Base-by-base conservation (phyloP, 1,140 invertebrate genomes). In the Leptinotarsa undecemlineata region DNA sequence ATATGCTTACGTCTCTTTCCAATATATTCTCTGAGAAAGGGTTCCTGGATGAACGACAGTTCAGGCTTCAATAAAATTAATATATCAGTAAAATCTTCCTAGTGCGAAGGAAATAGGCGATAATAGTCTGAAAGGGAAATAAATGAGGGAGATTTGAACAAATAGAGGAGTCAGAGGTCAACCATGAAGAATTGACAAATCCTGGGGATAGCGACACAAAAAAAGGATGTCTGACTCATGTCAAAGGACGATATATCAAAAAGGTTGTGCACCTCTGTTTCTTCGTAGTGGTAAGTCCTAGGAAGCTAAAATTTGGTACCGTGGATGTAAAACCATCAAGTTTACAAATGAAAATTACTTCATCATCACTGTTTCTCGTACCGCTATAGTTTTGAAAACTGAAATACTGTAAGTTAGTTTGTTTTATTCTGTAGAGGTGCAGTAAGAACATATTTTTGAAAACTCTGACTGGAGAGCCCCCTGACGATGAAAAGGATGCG, bases 121-220 rank as follows among this genome's bases (percentile, higher is more conserved):
- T 79, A 79, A 79, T 79, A 77, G 78, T 77, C 78, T 74, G 72
- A 79, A 77, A 79, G 78, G 78, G 74, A 79, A 75, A 79, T 79
- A 79, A 79, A 79, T 79, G 78, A 72, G 60, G 66, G 78, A 75
- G 76, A 77, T 77, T 79, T 79, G 75, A 79, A 78, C 73, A 68
- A 75, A 78, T 73, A 75, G 78, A 72, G 63, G 74, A 77, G 76
- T 20, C 75, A 77, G 71, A 76, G 78, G 78, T 79, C 76, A 79
- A 77, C 78, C 78, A 75, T 79, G 77, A 77, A 79, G 78, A 79
- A 77, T 77, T 77, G 78, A 73, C 76, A 64, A 77, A 79, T 79
- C 76, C 71, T 72, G 48, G 70, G 73, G 78, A 79, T 79, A 77
- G 77, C 78, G 76, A 79, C 71, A 74, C 76, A 68, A 78, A 78